Conservation (phyloP, 2,113 vertebrate genomes). For the Tetraodon nigroviridis region DNA sequence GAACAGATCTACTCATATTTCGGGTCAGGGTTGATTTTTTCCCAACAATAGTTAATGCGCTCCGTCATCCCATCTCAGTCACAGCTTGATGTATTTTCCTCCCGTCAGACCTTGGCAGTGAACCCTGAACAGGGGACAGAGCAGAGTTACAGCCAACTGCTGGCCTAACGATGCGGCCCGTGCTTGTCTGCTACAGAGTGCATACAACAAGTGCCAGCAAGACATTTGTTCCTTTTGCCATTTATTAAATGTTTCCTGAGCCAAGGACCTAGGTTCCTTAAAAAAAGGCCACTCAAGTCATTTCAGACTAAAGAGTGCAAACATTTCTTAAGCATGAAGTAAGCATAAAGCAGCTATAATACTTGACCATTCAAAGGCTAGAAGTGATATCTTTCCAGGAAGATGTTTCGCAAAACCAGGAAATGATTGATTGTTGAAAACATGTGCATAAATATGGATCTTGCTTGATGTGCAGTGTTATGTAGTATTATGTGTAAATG, state of each 20-base stretch:
- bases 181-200: conserved; percentile 51
- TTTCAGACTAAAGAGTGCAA: conserved; percentile 42
- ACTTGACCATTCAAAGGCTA: no score
- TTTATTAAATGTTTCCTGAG: conserved; percentile 66
- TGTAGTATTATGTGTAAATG: conserved; percentile 20
- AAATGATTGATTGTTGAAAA: no score
- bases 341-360: not conserved
- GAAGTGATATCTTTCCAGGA: not conserved
- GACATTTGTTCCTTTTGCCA: conserved; percentile 70
- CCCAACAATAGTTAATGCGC: conserved; percentile 8
- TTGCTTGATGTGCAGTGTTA: not conserved
- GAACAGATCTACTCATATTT: no score
- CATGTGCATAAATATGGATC: no score
- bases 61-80: conserved; percentile 17
- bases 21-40: no score
- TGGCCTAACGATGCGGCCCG: conserved; percentile 14
- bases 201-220: conserved; percentile 37
- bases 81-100: conserved; percentile 44
- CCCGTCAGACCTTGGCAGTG: conserved; percentile 34
- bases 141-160: conserved; percentile 22
- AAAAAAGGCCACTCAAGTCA: conserved; percentile 53
- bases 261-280: conserved; percentile 40
- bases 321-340: conserved; percentile 1
- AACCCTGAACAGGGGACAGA: conserved; percentile 28
- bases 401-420: not conserved